Evolutionary conservation across 2,888 invertebrate genomes (phyloP), one percentile per base, ranked within the genome.

Genomic region (Polyommatus iphigenia): DNA sequence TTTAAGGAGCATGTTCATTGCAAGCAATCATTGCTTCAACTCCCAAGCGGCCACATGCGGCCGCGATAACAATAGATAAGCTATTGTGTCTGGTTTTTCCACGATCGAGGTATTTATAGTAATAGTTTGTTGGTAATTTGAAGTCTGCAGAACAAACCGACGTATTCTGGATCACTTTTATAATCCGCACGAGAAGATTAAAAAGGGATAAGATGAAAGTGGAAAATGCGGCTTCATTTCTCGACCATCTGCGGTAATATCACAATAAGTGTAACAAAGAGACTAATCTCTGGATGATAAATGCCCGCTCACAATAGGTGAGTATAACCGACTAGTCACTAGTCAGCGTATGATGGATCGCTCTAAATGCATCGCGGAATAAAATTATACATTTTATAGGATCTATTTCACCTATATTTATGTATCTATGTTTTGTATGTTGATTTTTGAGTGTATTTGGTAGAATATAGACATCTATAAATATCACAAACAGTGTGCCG

Each of bases 201-300:
- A 29, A 67, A 67, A 67, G 67, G 24, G 24, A 29, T 67, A 29
- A 67, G 67, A 67, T 13, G 24, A 29, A 67, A 67, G 24, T 67
- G 24, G 29, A 18, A 67, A 32, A 67, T 67, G 67, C 10, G 13
- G 62, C 15, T 67, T 18, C 29, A 67, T 67, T 67, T 62, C 67
- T 18, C 13, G 29, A 32, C 20, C 18, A 67, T 29, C 15, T 29
- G 24, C 4, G 29, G 15, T 67, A 6, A 32, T 67, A 67, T 2
- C 29, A 67, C 67, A 67, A 67, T 32, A 32, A 67, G 67, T 67
- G 67, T 29, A 67, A 67, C 67, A 67, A 67, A 67, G 67, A 32
- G 29, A 29, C 67, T 67, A 67, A 67, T 67, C 67, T 67, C 67
- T 32, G 2, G 15, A 67, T 32, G 67, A 67, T 67, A 18, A 67